Evolutionary conservation across 2,888 invertebrate genomes (phyloP).

Genomic region (Priapulus caudatus): DNA sequence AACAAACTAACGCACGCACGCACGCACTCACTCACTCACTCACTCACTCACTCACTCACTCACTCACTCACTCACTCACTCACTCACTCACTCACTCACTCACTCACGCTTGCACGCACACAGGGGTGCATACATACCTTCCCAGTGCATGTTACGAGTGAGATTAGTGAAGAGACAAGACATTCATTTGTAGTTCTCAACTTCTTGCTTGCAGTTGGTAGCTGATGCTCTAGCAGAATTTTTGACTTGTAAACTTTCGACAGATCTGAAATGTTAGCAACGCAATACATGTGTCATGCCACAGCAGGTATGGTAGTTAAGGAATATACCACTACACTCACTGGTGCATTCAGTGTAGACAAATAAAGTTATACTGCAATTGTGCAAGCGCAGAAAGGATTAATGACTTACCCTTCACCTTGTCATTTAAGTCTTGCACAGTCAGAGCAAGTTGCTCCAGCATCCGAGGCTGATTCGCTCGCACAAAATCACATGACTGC

Average conservation of each 20-base stretch:
- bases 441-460: neutral
- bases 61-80: too few relatives aligned
- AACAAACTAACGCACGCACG: too few relatives aligned
- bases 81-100: too few relatives aligned
- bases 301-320: too few relatives aligned
- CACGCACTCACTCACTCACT: too few relatives aligned
- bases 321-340: too few relatives aligned
- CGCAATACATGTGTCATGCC: neutral
- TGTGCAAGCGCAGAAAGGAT: neutral
- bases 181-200: constrained; percentile 41
- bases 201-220: constrained; percentile 40
- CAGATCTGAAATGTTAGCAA: constrained; percentile 31
- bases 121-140: too few relatives aligned
- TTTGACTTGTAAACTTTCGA: constrained; percentile 38
- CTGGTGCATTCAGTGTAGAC: neutral
- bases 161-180: constrained; percentile 39
- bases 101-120: too few relatives aligned
- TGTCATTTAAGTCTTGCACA: neutral
- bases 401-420: constrained; percentile 5
- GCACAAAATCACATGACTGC: neutral
- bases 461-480: neutral
- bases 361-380: neutral
- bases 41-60: too few relatives aligned
- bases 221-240: constrained; percentile 39
- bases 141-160: constrained; percentile 35